A percentile compares a stretch with the other conserved stretches of the same genome.
Evolutionary conservation across 92 coral and sea anemone species (phyloP).

Genomic region (Epizoanthus ramosus): DNA sequence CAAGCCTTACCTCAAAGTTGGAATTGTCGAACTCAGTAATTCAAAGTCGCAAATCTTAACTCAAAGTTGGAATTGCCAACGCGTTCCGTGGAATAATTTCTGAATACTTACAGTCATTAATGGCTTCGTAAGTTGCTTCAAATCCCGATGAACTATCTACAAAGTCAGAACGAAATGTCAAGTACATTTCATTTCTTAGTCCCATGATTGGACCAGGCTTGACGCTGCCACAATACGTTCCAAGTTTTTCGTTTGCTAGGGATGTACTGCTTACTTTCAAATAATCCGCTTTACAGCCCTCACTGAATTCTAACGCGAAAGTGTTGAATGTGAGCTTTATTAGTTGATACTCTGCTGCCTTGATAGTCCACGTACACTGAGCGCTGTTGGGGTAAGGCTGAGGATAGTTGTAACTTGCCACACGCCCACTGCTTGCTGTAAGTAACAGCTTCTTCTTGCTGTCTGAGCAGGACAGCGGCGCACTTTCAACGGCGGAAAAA

Average conservation of each 20-base stretch:
- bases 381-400: not conserved
- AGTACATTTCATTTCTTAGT: constrained; percentile 23
- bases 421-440: not conserved
- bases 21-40: too few species aligned
- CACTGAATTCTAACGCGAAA: constrained; percentile 18
- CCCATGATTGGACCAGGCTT: constrained; percentile 4
- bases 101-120: constrained; percentile 35
- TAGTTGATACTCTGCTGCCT: not conserved
- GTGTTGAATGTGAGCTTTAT: constrained; percentile 23
- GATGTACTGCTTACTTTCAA: not conserved
- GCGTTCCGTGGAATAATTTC: too few species aligned
- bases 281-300: constrained; percentile 1
- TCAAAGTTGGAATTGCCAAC: too few species aligned
- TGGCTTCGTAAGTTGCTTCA: constrained; percentile 18
- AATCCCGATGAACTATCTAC: not conserved
- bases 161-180: constrained; percentile 2
- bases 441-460: not conserved
- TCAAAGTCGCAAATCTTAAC: too few species aligned
- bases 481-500: too few species aligned
- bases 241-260: too few species aligned
- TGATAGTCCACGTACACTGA: constrained; percentile 15
- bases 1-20: too few species aligned
- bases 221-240: constrained; percentile 17
- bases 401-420: constrained; percentile 31
- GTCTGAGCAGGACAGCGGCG: too few species aligned